These are phyloP conservation scores for Coilia nasus DNA, from an alignment of 2,797 vertebrate genomes.

Conservation along the genomic window DNA sequence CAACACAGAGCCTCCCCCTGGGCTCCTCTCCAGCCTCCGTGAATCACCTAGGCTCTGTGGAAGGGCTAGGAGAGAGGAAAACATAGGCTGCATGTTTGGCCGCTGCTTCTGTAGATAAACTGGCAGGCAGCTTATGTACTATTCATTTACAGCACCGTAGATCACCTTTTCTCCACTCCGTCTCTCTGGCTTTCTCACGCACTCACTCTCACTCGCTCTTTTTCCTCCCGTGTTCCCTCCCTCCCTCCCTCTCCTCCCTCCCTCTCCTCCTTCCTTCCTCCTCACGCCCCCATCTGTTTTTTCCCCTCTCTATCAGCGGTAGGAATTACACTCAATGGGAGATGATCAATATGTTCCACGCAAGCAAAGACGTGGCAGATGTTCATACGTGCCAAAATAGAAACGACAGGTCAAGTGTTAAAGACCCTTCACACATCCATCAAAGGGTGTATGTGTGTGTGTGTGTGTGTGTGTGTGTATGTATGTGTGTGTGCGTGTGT, in stretches of 20 bases:
- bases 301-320: constrained; percentile 51
- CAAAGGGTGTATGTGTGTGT: constrained; percentile 19
- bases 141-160: background rate
- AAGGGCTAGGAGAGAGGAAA: too few relatives aligned
- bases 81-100: too few relatives aligned
- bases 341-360: constrained; percentile 45
- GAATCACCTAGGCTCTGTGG: constrained; percentile 9
- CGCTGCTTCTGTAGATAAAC: too few relatives aligned
- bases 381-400: constrained; percentile 41
- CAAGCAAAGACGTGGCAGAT: constrained; percentile 39
- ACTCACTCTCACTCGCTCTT: background rate
- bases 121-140: too few relatives aligned
- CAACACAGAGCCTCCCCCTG: constrained; percentile 19
- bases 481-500: too few relatives aligned
- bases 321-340: constrained; percentile 39
- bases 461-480: too few relatives aligned
- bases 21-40: background rate
- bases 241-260: background rate
- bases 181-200: too few relatives aligned
- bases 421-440: constrained; percentile 43
- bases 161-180: background rate
- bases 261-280: constrained; percentile 18
- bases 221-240: background rate
- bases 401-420: constrained; percentile 49
- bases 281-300: constrained; percentile 56